These are phyloP conservation scores for Aethina tumida DNA, from an alignment of 1,140 invertebrate species.

Conservation along the genomic window DNA sequence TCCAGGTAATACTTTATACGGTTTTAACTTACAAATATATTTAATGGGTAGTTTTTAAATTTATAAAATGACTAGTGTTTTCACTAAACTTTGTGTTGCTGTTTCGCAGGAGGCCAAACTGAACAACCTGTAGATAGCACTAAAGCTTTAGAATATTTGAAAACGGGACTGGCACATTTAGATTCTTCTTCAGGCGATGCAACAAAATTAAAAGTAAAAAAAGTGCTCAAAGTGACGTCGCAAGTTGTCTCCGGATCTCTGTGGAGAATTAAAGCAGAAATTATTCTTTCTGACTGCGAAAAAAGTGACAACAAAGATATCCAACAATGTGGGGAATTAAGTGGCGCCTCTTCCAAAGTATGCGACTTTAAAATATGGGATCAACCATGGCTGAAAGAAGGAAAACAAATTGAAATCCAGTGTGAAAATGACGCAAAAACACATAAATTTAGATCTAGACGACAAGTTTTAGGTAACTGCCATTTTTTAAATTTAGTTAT, in stretches of 20 bases:
- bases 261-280: conserved; percentile 39
- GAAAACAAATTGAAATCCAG: conserved; percentile 38
- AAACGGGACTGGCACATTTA: conserved; percentile 12
- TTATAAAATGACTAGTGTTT: too few relatives aligned
- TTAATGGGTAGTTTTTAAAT: too few relatives aligned
- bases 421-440: conserved; percentile 33
- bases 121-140: background rate
- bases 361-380: conserved; percentile 46
- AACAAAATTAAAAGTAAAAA: conserved; percentile 34
- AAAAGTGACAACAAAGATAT: conserved; percentile 29
- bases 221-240: conserved; percentile 30
- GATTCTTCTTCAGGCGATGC: conserved; percentile 27
- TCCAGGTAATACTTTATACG: too few relatives aligned
- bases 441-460: conserved; percentile 11
- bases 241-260: conserved; percentile 39
- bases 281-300: conserved; percentile 40
- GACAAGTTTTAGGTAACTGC: too few relatives aligned
- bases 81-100: too few relatives aligned
- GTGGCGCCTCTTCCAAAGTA: conserved; percentile 26
- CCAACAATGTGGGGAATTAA: conserved; percentile 15
- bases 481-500: too few relatives aligned
- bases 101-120: background rate
- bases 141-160: background rate
- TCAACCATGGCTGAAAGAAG: conserved; percentile 46
- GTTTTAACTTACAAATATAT: too few relatives aligned